Percentiles rank a stretch among this genome's conserved stretches.
Evolutionary conservation across 2,113 vertebrate species (phyloP).

Genomic region (Tragelaphus scriptus): DNA sequence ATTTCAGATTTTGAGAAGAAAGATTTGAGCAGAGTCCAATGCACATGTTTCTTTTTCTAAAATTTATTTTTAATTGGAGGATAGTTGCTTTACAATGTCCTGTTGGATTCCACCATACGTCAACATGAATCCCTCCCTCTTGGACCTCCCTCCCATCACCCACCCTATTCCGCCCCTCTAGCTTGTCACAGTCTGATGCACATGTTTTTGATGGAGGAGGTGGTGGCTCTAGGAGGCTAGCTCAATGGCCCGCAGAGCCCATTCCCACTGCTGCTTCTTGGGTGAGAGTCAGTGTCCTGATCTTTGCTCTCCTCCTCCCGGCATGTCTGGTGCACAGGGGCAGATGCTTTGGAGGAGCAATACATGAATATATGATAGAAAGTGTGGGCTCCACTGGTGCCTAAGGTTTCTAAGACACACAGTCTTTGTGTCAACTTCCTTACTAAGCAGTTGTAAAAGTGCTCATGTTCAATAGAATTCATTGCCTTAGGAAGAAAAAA

Average conservation of each 20-base stretch:
- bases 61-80: background rate
- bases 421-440: background rate
- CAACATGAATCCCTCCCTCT: background rate
- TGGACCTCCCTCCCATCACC: no score
- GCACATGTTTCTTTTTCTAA: background rate
- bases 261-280: background rate
- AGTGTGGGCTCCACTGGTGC: background rate
- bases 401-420: background rate
- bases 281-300: background rate
- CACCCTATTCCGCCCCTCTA: background rate
- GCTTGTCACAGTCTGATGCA: background rate
- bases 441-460: background rate
- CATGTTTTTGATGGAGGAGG: background rate
- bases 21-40: background rate
- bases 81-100: background rate
- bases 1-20: background rate
- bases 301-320: background rate
- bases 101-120: background rate
- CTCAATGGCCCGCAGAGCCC: fast-evolving
- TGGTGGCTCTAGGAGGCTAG: no score
- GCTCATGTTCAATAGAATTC: background rate
- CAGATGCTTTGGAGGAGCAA: background rate
- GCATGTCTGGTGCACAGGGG: background rate
- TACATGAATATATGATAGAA: background rate
- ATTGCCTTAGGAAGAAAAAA: background rate